phyloP scores from a whole-genome alignment of 2,113 vertebrate species.

The Atlantisia rogersi region DNA sequence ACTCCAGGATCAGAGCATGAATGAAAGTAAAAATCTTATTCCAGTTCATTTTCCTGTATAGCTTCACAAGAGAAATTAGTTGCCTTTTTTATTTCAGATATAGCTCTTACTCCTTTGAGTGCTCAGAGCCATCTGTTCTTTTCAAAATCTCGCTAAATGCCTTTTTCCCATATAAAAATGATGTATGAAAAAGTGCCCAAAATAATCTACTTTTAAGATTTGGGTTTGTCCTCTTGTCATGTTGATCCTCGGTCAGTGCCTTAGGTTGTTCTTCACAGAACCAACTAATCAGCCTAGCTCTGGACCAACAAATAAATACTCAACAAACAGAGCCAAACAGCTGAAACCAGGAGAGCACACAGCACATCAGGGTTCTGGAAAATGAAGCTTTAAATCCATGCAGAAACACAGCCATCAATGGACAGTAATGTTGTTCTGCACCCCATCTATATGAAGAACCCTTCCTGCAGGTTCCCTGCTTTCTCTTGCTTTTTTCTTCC shows the following conservation, averaged over 20 bases:
- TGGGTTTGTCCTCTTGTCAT: not conserved
- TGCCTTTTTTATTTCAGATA: not conserved
- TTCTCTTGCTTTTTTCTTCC: not conserved
- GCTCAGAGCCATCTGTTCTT: not conserved
- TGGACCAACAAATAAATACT: not conserved
- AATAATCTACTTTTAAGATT: not conserved
- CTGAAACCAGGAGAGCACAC: not conserved
- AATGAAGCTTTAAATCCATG: not conserved
- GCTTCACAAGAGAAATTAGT: not conserved
- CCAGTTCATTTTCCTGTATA: not conserved
- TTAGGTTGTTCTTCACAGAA: not conserved
- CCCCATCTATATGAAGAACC: fast-evolving
- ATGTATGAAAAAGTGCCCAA: not conserved
- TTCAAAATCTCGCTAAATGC: not conserved
- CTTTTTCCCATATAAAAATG: not conserved
- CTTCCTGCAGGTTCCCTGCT: not conserved
- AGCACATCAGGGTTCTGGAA: not conserved
- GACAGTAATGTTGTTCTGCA: not conserved
- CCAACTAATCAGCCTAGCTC: not conserved
- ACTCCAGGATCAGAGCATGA: not conserved
- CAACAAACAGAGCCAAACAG: not conserved
- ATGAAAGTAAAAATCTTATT: not conserved
- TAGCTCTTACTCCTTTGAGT: not conserved
- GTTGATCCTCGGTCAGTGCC: not conserved
- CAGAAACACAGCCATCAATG: not conserved